Percentiles rank a stretch among this genome's conserved stretches.
These are phyloP conservation scores for Orgyia antiqua DNA, from an alignment of 2,888 invertebrate species.

Conservation along the genomic window DNA sequence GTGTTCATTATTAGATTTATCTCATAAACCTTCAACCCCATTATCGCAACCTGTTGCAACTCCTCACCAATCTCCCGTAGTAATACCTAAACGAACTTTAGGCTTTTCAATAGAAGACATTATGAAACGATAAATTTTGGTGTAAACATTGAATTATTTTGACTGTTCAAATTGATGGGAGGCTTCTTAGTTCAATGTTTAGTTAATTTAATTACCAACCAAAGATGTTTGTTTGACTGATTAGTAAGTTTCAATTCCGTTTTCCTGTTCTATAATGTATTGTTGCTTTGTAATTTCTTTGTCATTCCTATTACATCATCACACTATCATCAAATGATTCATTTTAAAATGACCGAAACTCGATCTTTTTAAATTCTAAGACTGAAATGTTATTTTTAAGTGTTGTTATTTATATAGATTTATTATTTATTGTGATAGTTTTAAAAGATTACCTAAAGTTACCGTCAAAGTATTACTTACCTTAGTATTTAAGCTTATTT, in stretches of 20 bases:
- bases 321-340: slow-evolving; percentile 14
- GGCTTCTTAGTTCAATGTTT: slow-evolving; percentile 17
- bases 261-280: slow-evolving; percentile 14
- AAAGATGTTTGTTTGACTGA: slow-evolving; percentile 52
- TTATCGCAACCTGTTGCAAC: slow-evolving; percentile 40
- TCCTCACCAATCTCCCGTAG: slow-evolving; percentile 56
- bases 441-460: slow-evolving; percentile 68
- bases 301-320: slow-evolving; percentile 26
- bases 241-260: slow-evolving; percentile 24
- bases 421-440: slow-evolving; percentile 73
- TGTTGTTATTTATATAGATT: slow-evolving; percentile 65
- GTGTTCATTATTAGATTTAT: slow-evolving; percentile 75
- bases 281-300: slow-evolving; percentile 10
- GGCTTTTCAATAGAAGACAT: slow-evolving; percentile 94
- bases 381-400: slow-evolving; percentile 64
- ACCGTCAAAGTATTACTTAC: slow-evolving; percentile 76
- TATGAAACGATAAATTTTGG: slow-evolving; percentile 84
- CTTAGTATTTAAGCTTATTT: slow-evolving; percentile 50
- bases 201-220: slow-evolving; percentile 36
- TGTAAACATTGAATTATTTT: slow-evolving; percentile 6
- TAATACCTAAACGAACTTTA: slow-evolving; percentile 67
- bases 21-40: slow-evolving; percentile 69
- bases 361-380: slow-evolving; percentile 53
- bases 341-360: slow-evolving; percentile 18
- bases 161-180: too few species aligned